A percentile compares a stretch with the other conserved stretches of the same genome.
phyloP scores from a whole-genome alignment of 2,888 invertebrate genomes.

The Cylindroiulus punctatus region DNA sequence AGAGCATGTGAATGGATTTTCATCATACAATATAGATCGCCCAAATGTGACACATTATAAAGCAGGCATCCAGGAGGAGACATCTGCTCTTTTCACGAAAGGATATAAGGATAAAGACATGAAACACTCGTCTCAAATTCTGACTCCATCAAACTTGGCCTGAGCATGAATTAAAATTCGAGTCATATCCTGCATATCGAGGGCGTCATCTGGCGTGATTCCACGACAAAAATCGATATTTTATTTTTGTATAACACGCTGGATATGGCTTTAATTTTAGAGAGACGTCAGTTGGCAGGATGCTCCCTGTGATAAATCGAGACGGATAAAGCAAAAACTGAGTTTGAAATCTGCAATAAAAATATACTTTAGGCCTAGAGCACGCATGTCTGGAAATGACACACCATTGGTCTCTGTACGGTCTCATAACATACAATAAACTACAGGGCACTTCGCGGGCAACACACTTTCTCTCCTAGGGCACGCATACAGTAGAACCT shows the following conservation, averaged over 20 bases:
- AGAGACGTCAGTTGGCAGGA: conserved; percentile 19
- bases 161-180: neutral
- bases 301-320: conserved; percentile 3
- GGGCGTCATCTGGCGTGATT: neutral
- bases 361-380: neutral
- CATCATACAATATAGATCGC: neutral
- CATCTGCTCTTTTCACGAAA: neutral
- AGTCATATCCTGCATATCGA: neutral
- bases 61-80: neutral
- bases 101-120: neutral
- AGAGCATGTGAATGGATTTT: neutral
- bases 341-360: neutral
- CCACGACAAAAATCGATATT: neutral
- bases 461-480: neutral
- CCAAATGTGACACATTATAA: neutral
- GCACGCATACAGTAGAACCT: too few relatives aligned
- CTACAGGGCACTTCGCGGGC: neutral
- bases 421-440: neutral
- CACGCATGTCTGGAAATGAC: neutral
- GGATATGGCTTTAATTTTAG: neutral
- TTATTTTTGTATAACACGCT: neutral
- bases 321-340: neutral
- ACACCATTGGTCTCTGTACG: neutral
- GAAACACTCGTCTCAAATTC: neutral
- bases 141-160: conserved; percentile 23